Percentiles rank a stretch among this genome's conserved stretches.
These are phyloP conservation scores for Terrapene triunguis DNA, from an alignment of 2,113 vertebrate genomes.

Conservation along the genomic window DNA sequence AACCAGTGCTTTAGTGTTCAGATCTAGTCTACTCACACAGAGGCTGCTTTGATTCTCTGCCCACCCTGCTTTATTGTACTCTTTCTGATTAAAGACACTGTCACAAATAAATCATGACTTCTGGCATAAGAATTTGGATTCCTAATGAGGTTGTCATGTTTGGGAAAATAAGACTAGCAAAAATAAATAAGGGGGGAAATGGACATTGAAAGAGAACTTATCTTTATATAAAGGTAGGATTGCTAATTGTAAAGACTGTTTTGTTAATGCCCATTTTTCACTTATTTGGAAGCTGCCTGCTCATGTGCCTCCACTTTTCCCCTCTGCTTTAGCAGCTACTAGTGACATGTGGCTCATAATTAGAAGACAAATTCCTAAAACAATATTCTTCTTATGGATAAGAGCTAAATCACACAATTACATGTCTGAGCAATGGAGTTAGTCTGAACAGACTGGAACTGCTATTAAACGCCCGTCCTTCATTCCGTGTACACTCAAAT, in stretches of 20 bases:
- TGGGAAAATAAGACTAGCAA: slow-evolving; percentile 1
- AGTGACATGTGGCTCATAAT: neutral
- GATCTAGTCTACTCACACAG: slow-evolving; percentile 60
- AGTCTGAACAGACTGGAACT: neutral
- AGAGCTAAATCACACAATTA: neutral
- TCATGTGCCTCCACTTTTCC: neutral
- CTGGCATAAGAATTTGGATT: slow-evolving; percentile 27
- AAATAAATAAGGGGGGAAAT: too few relatives aligned
- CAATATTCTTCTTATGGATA: neutral
- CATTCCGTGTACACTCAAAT: neutral
- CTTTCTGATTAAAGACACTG: slow-evolving; percentile 73
- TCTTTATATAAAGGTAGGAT: neutral
- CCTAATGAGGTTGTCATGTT: neutral
- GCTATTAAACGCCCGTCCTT: neutral
- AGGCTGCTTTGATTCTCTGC: slow-evolving; percentile 67
- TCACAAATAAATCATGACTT: slow-evolving; percentile 73
- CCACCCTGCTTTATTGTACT: slow-evolving; percentile 64
- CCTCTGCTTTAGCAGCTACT: neutral
- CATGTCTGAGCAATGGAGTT: neutral
- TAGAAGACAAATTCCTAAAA: neutral
- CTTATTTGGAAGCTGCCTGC: neutral
- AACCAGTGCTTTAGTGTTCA: slow-evolving; percentile 70
- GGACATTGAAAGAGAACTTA: too few relatives aligned
- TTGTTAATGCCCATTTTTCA: neutral
- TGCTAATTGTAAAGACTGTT: neutral